Base-by-base conservation (phyloP, 2,113 vertebrate species). In the Campylorhamphus procurvoides region DNA sequence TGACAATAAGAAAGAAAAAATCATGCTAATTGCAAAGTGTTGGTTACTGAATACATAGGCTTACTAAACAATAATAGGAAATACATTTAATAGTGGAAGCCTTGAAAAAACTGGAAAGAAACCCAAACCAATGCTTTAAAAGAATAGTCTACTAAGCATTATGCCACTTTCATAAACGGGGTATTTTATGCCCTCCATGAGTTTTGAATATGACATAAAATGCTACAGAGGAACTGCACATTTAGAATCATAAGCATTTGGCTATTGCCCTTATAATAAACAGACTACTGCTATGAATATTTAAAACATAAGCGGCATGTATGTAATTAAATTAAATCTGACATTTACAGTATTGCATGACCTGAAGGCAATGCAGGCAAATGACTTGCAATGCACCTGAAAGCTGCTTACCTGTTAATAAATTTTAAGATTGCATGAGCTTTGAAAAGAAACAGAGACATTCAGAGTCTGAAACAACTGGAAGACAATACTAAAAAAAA, bases 281-380 rank as follows among this genome's bases (percentile, higher is more conserved):
- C 3, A 73, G 8, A 47, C 60, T 56, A 66, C 37, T 47, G 29
- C 6, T 47, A 77, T 23, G 12, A 74, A 46, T 91, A 84, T 59
- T 75, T 88, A 73, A 89, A 97, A 89, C 12, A 75, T 64, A 84
- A 75, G 49, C 5, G 9, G 40, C 31, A 31, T 77, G 27, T 53
- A 76, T 19, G 40, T 39, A 93, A 94, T 24, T 1, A 86, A 93
- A 90, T 94, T 37, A 88, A 92, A 88, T 90, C 35, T 95, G 40
- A 87, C 3, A 8, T 90, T 94, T 84, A 74, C 15, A 79, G 67
- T 39, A 80, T 46, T 85, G 42, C 1, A 0, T 53, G 84, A 90
- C 33, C 69, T 94, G 53, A 96, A 93, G 90, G 53, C 80, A 93
- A 90, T 84, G 50, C 59, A 95, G 55, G 50, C 35, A 91, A 89